These are phyloP conservation scores for Poeciliopsis retropinna DNA, from an alignment of 2,113 vertebrate species.

Conservation along the genomic window DNA sequence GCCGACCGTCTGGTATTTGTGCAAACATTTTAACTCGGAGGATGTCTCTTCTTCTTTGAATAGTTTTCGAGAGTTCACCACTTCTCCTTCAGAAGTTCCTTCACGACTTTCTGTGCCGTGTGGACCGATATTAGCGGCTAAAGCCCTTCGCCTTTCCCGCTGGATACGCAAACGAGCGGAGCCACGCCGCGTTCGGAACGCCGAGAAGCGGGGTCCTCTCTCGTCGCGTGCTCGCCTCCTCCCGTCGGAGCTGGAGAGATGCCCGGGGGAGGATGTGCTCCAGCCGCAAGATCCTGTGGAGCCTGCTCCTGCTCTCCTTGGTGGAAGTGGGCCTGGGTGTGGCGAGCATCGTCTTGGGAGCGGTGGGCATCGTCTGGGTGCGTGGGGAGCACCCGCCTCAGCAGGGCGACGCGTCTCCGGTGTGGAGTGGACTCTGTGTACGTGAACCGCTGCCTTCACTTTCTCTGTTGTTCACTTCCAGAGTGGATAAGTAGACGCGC, in stretches of 20 bases:
- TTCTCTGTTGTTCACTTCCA: constrained; percentile 9
- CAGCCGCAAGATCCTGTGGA: constrained; percentile 97
- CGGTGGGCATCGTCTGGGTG: constrained; percentile 92
- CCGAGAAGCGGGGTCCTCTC: constrained; percentile 53
- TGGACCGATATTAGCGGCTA: constrained; percentile 14
- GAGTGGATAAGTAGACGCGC: neutral
- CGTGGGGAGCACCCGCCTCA: constrained; percentile 87
- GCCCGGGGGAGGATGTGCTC: constrained; percentile 95
- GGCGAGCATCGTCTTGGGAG: constrained; percentile 96
- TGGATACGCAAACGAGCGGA: constrained; percentile 23
- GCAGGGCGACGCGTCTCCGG: constrained; percentile 97
- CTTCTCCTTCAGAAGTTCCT: neutral
- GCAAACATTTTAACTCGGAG: neutral
- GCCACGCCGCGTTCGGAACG: constrained; percentile 15
- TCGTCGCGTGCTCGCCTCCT: constrained; percentile 30
- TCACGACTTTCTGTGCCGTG: neutral
- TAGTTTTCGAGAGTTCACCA: neutral
- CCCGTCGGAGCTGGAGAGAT: constrained; percentile 86
- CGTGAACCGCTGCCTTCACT: constrained; percentile 69
- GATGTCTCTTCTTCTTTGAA: neutral
- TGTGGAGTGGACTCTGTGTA: constrained; percentile 99
- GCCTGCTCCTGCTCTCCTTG: constrained; percentile 95
- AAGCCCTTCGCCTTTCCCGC: neutral
- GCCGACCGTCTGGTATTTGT: neutral
- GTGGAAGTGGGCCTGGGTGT: constrained; percentile 98